Evolutionary conservation across 2,797 vertebrate species (phyloP), one percentile per base, ranked within the genome.

Genomic region (Parauchenoglanis punctatus): DNA sequence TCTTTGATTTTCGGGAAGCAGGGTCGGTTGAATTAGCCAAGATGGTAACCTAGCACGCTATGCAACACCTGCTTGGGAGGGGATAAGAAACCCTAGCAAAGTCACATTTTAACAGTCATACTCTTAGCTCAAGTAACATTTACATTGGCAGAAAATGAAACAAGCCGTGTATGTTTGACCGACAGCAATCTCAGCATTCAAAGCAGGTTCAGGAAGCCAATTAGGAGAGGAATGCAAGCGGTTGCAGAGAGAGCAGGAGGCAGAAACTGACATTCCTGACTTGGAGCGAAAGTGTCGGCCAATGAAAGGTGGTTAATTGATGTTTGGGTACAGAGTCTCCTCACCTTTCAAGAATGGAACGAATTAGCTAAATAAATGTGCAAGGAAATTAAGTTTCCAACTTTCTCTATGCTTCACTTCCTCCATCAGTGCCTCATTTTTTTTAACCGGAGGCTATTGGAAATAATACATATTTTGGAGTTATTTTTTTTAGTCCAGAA

Each of bases 181-280:
- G 97, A 96, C 96, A 96, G 94, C 93, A 92, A 91, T 97, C 94
- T 96, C 96, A 95, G 96, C 95, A 94, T 96, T 97, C 96, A 97
- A 97, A 94, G 92, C 85, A 92, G 97, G 97, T 96, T 96, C 97
- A 98, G 98, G 98, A 99, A 99, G 96, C 96, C 96, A 97, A 98
- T 98, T 97, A 97, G 95, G 92, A 89, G 89, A 96, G 97, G 97
- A 97, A 98, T 98, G 97, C 87, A 86, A 92, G 94, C 90, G 91
- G 94, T 94, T 96, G 96, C 96, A 91, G 93, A 93, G 96, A 95
- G 95, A 97, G 96, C 95, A 40, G 73, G 61, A 87, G 88, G 63
- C 67, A 77, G 59, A 84, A 67, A 96, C 94, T 96, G 95, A 96
- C 93, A 10, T 96, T 96, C 95, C 95, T 93, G 92, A 83, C 83